Conservation (phyloP, 2,113 vertebrate genomes). For the Plecotus auritus region DNA sequence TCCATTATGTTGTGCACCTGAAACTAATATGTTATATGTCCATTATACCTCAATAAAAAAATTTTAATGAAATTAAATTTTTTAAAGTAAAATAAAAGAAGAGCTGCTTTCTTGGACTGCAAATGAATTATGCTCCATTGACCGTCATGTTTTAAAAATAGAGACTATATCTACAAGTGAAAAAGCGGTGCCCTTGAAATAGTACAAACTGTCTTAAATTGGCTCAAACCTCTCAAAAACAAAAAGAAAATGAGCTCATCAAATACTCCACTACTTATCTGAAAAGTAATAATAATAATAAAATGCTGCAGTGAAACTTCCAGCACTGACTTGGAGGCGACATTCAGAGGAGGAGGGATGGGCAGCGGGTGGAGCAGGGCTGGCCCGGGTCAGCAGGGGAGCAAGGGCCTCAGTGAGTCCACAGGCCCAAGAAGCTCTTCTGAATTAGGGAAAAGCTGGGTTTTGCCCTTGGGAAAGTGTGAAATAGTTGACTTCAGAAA, state of each 20-base stretch:
- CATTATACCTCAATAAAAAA: not conserved
- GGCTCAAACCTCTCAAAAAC: not conserved
- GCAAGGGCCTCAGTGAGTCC: no score
- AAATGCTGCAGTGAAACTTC: not conserved
- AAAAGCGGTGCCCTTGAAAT: not conserved
- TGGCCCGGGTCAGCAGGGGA: not conserved
- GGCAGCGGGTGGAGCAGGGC: rapidly evolving
- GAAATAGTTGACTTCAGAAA: not conserved
- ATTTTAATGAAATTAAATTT: not conserved
- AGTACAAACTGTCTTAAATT: not conserved
- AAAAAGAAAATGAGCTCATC: not conserved
- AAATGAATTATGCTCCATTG: not conserved
- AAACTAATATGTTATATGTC: not conserved
- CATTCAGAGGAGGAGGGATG: not conserved
- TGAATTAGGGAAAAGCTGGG: not conserved
- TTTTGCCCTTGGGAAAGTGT: not conserved
- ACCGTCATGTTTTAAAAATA: not conserved
- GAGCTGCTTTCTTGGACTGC: not conserved
- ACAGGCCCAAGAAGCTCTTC: not conserved
- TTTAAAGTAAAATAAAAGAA: constrained; percentile 5
- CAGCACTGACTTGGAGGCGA: not conserved
- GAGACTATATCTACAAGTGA: not conserved
- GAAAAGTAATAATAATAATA: not conserved
- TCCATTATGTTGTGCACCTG: not conserved
- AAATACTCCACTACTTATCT: not conserved